These are phyloP conservation scores for Notolepis coatsorum DNA, from an alignment of 2,797 vertebrate species.

Conservation along the genomic window DNA sequence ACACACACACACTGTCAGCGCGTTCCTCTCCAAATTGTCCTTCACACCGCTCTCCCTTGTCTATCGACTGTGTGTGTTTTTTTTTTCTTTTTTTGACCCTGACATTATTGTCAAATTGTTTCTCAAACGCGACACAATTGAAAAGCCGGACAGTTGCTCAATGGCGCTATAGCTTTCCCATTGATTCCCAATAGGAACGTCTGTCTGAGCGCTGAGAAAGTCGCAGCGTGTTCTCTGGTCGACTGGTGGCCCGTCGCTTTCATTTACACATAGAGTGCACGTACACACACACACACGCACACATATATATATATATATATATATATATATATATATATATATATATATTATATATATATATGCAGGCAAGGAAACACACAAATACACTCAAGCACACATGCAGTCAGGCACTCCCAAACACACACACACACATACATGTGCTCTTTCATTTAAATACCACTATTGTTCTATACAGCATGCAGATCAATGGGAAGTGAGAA, in stretches of 20 bases:
- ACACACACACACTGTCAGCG: slow-evolving; percentile 36
- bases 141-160: slow-evolving; percentile 97
- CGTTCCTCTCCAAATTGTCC: slow-evolving; percentile 90
- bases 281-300: slow-evolving; percentile 16
- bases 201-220: slow-evolving; percentile 72
- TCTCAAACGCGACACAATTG: slow-evolving; percentile 96
- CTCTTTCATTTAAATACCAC: slow-evolving; percentile 91
- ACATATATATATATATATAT: background rate
- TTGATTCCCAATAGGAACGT: slow-evolving; percentile 97
- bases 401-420: slow-evolving; percentile 22
- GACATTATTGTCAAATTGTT: slow-evolving; percentile 99
- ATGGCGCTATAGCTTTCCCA: slow-evolving; percentile 90
- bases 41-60: slow-evolving; percentile 88
- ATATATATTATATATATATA: background rate
- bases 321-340: background rate
- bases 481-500: slow-evolving; percentile 89
- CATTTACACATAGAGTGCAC: slow-evolving; percentile 80
- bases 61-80: slow-evolving; percentile 91
- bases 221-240: slow-evolving; percentile 80
- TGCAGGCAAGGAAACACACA: background rate
- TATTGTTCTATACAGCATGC: slow-evolving; percentile 84
- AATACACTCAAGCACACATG: background rate
- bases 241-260: slow-evolving; percentile 77
- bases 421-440: slow-evolving; percentile 22
- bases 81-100: slow-evolving; percentile 87